Conservation (phyloP, 2,797 vertebrate genomes). For the Esox lucius region DNA sequence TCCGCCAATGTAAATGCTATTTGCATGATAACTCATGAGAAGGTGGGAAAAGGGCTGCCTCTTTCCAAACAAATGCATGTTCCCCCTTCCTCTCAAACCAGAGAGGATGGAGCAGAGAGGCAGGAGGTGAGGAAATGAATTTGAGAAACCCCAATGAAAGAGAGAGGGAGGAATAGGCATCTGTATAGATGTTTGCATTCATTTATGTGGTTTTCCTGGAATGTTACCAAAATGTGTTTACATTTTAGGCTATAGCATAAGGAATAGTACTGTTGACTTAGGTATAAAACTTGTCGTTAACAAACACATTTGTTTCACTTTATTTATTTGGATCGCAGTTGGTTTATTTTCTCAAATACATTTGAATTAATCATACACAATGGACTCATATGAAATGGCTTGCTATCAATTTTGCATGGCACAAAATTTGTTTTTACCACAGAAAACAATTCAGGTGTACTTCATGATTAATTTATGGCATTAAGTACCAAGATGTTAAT, state of each 20-base stretch:
- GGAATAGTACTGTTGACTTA: neutral
- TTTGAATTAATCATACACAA: conserved; percentile 12
- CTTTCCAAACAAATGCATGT: too few relatives aligned
- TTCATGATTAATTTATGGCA: conserved; percentile 18
- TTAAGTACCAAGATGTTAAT: conserved; percentile 25
- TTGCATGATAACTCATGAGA: neutral
- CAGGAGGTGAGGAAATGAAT: neutral
- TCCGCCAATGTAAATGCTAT: too few relatives aligned
- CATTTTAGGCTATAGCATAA: neutral
- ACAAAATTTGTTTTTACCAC: conserved; percentile 17
- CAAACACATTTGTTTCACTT: neutral
- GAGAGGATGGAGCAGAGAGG: neutral
- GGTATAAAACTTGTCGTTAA: neutral
- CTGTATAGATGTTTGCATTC: neutral
- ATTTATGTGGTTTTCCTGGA: neutral
- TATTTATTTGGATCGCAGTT: conserved; percentile 2
- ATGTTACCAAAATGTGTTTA: neutral
- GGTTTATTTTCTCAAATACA: neutral
- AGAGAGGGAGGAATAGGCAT: too few relatives aligned
- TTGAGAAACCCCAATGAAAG: neutral
- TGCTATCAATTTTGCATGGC: conserved; percentile 14
- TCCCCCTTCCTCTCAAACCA: too few relatives aligned
- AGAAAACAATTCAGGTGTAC: conserved; percentile 18
- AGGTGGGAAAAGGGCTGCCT: too few relatives aligned
- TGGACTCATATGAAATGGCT: conserved; percentile 15